phyloP scores from a whole-genome alignment of 2,113 vertebrate genomes.

The Megaptera novaeangliae region DNA sequence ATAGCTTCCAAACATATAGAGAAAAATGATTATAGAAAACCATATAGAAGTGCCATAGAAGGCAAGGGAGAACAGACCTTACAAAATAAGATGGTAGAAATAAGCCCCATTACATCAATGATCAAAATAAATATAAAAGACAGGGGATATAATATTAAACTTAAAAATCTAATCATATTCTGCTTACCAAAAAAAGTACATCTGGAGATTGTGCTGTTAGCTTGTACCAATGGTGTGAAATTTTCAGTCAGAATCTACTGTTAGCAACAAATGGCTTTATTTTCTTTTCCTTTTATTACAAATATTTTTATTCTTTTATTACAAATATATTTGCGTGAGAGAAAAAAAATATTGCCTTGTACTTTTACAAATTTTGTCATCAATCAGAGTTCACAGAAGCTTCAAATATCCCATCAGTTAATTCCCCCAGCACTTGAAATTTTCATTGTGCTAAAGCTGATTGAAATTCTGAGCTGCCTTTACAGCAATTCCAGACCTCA shows the following conservation, averaged over 20 bases:
- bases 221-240: conserved; percentile 73
- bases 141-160: background rate
- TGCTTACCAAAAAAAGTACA: conserved; percentile 56
- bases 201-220: conserved; percentile 70
- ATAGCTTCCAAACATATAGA: background rate
- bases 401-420: conserved; percentile 84
- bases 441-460: conserved; percentile 81
- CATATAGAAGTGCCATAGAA: background rate
- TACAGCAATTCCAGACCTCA: conserved; percentile 69
- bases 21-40: conserved; percentile 12
- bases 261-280: conserved; percentile 78
- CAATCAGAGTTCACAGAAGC: conserved; percentile 81
- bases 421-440: conserved; percentile 80
- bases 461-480: conserved; percentile 81
- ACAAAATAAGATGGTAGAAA: conserved; percentile 12
- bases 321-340: conserved; percentile 72
- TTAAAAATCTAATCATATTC: background rate
- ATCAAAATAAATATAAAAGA: background rate
- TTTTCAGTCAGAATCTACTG: conserved; percentile 75
- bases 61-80: background rate
- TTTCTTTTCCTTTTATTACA: conserved; percentile 73
- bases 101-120: background rate
- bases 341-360: conserved; percentile 78
- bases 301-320: conserved; percentile 66
- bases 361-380: conserved; percentile 83